phyloP scores from a whole-genome alignment of 2,797 vertebrate species.

The Diplodus sargus region DNA sequence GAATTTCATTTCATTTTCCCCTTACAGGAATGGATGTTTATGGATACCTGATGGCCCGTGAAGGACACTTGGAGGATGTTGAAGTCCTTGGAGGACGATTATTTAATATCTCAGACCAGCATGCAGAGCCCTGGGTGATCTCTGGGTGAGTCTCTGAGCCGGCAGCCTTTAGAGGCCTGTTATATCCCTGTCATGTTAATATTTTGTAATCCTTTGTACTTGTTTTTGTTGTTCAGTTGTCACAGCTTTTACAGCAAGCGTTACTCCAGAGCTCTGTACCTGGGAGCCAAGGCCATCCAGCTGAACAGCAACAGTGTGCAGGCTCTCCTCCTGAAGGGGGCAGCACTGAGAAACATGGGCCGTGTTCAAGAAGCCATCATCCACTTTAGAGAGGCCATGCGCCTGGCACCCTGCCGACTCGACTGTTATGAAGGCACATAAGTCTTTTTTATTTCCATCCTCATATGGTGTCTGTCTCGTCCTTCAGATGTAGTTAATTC shows the following conservation, averaged over 20 bases:
- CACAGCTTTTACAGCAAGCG: conserved; percentile 99
- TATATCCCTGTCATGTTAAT: not conserved
- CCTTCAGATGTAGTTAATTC: not conserved
- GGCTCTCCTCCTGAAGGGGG: conserved; percentile 95
- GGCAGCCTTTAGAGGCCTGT: not conserved
- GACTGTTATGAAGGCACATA: conserved; percentile 96
- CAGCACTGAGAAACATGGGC: conserved; percentile 96
- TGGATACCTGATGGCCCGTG: conserved; percentile 95
- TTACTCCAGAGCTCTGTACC: conserved; percentile 95
- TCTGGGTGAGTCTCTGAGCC: conserved; percentile 88
- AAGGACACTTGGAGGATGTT: conserved; percentile 97
- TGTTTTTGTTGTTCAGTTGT: conserved; percentile 83
- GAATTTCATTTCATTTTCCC: not conserved
- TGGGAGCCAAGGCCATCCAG: conserved; percentile 98
- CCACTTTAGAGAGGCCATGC: conserved; percentile 97
- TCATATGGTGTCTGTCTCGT: not conserved
- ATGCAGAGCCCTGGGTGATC: conserved; percentile 98
- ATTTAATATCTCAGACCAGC: conserved; percentile 99
- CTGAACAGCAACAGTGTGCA: conserved; percentile 98
- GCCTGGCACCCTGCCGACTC: conserved; percentile 93
- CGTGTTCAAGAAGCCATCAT: conserved; percentile 98
- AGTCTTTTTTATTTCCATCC: not conserved
- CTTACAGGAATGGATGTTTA: conserved; percentile 97
- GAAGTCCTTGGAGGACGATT: conserved; percentile 97
- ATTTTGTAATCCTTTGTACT: not conserved